Evolutionary conservation across 2,888 invertebrate species (phyloP), one percentile per base, ranked within the genome.

Genomic region (Athripsodes cinereus): DNA sequence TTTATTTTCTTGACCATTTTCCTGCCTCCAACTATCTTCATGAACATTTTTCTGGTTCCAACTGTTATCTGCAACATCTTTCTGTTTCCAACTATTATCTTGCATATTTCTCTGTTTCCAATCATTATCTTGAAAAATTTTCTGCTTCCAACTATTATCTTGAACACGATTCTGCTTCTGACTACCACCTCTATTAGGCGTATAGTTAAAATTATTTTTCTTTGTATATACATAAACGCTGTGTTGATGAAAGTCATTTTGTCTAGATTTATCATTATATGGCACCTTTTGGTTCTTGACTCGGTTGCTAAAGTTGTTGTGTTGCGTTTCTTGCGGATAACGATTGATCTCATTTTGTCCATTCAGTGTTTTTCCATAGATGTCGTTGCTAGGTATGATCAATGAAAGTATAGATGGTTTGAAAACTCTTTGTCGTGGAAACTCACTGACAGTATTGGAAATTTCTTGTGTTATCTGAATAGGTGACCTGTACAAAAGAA

Each of bases 311-410:
- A 20, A 13, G 48, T 20, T 19, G 26, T 51, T 22, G 8, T 16
- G 40, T 26, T 22, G 51, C 21, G 34, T 31, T n/a, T n/a, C n/a
- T n/a, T n/a, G n/a, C n/a, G n/a, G n/a, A n/a, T n/a, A n/a, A n/a
- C n/a, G n/a, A 16, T 16, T 40, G 3, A 8, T 8, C 13, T 40
- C 40, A 8, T 40, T 2, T 26, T 26, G 31, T 8, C n/a, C 50
- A 48, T 53, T 26, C 40, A 31, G 21, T 16, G 31, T 22, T 11
- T 40, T 55, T 13, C 16, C 49, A 55, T 22, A 59, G 59, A 53
- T 51, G 53, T 55, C 59, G 21, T 34, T 22, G 22, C 52, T 59
- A 5, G 59, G 48, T 5, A 58, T 35, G 19, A 49, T 31, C 18
- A 56, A 21, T 8, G 22, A 34, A 2, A 16, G 22, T 20, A 47